phyloP scores from a whole-genome alignment of 64 coral and sea anemone species.

The Montipora capricornis region DNA sequence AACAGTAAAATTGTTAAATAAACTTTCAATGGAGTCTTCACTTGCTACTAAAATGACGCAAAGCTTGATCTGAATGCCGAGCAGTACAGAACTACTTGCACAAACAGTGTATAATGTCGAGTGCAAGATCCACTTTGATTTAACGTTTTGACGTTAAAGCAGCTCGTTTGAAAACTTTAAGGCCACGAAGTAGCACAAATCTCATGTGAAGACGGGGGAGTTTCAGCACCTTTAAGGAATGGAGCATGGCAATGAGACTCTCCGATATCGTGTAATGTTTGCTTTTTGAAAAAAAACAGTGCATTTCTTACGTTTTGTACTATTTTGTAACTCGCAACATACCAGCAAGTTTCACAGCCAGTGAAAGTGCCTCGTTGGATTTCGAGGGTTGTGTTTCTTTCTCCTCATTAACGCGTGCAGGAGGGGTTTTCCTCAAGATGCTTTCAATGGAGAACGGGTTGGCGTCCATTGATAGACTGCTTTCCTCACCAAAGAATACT shows the following conservation, averaged over 20 bases:
- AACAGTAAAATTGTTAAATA: neutral
- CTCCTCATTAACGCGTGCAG: neutral
- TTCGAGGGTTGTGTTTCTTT: slow-evolving; percentile 53
- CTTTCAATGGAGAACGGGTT: slow-evolving; percentile 77
- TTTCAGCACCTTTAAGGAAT: no score
- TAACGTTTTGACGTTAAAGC: no score
- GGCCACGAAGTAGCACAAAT: no score
- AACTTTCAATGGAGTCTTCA: neutral
- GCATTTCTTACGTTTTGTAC: neutral
- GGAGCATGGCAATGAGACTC: no score
- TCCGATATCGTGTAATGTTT: neutral
- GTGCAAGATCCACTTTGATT: neutral
- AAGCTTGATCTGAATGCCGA: neutral
- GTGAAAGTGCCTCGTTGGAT: slow-evolving; percentile 50
- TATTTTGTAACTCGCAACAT: neutral
- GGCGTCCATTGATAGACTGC: slow-evolving; percentile 31
- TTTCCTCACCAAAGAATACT: neutral
- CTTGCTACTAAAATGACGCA: neutral
- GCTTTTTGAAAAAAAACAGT: neutral
- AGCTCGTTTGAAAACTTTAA: no score
- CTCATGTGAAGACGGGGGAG: no score
- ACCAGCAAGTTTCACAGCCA: slow-evolving; percentile 77
- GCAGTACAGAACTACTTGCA: neutral
- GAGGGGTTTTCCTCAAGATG: slow-evolving; percentile 60
- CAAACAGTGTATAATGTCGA: neutral